phyloP scores from a whole-genome alignment of 2,888 invertebrate genomes.

The Nectonema munidae region DNA sequence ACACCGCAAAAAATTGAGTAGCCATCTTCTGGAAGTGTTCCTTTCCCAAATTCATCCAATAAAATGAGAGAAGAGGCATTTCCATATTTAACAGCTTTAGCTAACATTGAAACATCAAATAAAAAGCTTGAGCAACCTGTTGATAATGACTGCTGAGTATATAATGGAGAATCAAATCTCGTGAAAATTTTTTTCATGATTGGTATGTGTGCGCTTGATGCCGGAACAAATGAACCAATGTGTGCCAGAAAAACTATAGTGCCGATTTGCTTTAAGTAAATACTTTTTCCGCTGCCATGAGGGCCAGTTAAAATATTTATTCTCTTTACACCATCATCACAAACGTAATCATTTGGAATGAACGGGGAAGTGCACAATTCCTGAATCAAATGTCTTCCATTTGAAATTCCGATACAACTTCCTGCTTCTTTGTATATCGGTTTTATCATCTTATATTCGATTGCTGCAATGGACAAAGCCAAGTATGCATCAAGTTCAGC shows the following conservation, averaged over 20 bases:
- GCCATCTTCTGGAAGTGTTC: conserved; percentile 32
- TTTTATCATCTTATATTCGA: too few species aligned
- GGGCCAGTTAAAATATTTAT: conserved; percentile 55
- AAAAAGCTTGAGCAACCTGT: conserved; percentile 50
- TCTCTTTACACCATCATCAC: conserved; percentile 24
- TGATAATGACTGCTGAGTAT: conserved; percentile 40
- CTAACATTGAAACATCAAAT: conserved; percentile 47
- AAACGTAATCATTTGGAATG: conserved; percentile 39
- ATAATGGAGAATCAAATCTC: too few species aligned
- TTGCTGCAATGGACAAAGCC: too few species aligned
- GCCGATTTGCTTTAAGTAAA: conserved; percentile 52
- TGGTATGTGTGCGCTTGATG: conserved; percentile 36
- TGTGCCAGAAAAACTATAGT: conserved; percentile 50
- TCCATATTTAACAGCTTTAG: conserved; percentile 35
- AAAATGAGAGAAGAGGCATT: conserved; percentile 37
- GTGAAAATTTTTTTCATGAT: conserved; percentile 39
- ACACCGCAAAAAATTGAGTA: too few species aligned
- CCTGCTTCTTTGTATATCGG: too few species aligned
- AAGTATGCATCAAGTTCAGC: too few species aligned
- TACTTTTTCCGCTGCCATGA: conserved; percentile 62
- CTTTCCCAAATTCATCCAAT: conserved; percentile 60
- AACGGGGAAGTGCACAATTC: conserved; percentile 34
- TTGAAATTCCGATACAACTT: too few species aligned
- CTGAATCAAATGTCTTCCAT: conserved; percentile 44
- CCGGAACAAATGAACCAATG: conserved; percentile 58